These are phyloP conservation scores for Platyrinchus mystaceus DNA, from an alignment of 2,797 vertebrate genomes.

Conservation along the genomic window DNA sequence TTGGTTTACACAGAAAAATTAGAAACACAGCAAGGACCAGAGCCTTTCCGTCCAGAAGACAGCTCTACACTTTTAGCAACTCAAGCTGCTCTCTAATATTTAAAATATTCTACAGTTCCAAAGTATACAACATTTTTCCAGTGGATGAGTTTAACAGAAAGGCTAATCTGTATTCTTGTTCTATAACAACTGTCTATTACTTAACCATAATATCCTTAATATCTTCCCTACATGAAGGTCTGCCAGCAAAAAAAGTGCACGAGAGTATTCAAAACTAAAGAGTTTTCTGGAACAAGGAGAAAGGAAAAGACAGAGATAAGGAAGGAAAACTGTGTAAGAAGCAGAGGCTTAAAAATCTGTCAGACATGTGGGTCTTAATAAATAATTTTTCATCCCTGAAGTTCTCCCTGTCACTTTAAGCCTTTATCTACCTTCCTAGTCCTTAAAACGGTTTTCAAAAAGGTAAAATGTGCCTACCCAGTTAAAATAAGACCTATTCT, in stretches of 20 bases:
- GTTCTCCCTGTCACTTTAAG: background rate
- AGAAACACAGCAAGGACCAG: background rate
- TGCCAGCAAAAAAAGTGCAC: background rate
- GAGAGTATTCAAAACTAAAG: background rate
- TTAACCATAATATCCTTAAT: background rate
- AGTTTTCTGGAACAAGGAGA: conserved; percentile 22
- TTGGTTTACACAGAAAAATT: background rate
- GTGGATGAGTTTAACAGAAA: conserved; percentile 9
- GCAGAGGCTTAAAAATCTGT: conserved; percentile 48
- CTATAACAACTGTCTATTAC: background rate
- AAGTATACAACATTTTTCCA: background rate
- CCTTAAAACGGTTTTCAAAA: background rate
- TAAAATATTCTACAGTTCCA: background rate
- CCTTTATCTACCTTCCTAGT: background rate
- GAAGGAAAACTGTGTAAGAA: conserved; percentile 35
- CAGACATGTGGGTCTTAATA: conserved; percentile 50
- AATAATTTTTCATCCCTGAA: conserved; percentile 38
- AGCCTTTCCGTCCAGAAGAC: background rate
- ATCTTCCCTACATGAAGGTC: background rate
- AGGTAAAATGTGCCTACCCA: background rate
- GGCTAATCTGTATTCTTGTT: background rate
- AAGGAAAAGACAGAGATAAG: conserved; percentile 51
- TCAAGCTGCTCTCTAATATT: background rate
- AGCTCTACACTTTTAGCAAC: background rate
- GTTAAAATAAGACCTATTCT: background rate